Base-by-base conservation (phyloP, 2,797 vertebrate species). In the Pogoniulus pusillus region DNA sequence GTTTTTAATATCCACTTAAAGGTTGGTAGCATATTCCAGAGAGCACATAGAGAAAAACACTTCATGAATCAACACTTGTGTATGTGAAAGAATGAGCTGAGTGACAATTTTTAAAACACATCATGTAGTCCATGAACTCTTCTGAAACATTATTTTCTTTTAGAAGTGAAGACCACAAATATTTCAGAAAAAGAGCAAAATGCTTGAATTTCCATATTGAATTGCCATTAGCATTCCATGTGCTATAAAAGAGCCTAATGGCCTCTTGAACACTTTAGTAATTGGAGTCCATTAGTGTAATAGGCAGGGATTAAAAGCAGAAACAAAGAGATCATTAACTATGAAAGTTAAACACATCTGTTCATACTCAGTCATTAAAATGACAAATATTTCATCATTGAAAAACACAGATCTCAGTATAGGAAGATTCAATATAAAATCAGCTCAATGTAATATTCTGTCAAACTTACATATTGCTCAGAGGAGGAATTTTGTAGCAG, bases 221-320 rank as follows among this genome's bases (percentile, higher is more conserved):
- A 81, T 59, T 86, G 7, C 63, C 77, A 73, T 92, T 92, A 90
- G 63, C 29, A 79, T 87, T 91, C 4, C 0, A 22, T 62, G 27
- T 81, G 63, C 58, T 94, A 62, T 79, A 78, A 64, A 89, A 91
- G 24, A 45, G 41, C 53, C 64, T 93, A 89, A 92, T 88, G 70
- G 72, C 63, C 91, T 94, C 93, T 96, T 91, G 80, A 94, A 93
- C 37, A 87, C 53, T 45, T 13, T 72, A 79, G 90, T 74, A 88
- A 90, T 96, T 94, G 92, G 84, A 94, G 74, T 90, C 90, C 93
- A 93, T 96, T 94, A 94, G 62, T 84, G 29, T 90, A 95, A 95
- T 83, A 91, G 73, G 37, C 66, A 89, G 73, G 59, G 71, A 93
- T 93, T 95, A 91, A 96, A 90, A 91, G 76, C 64, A 91, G 85